Conservation (phyloP, 1,140 invertebrate genomes). For the Panulirus ornatus region DNA sequence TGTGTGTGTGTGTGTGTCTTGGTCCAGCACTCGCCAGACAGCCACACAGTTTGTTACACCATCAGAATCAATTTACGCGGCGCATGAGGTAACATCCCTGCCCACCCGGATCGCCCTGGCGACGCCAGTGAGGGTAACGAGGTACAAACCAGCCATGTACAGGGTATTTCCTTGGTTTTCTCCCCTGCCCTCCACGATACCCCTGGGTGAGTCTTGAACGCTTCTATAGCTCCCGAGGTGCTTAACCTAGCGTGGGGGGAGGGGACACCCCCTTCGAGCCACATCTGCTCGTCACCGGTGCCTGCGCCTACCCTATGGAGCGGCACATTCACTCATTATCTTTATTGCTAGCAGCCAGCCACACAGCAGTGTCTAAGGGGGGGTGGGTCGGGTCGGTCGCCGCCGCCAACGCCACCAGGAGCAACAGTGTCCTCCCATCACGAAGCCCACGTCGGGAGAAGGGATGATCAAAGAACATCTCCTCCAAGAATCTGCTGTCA, state of each 20-base stretch:
- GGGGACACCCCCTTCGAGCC: not conserved
- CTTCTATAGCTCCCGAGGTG: conserved; percentile 6
- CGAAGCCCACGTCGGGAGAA: no score
- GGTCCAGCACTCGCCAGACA: not conserved
- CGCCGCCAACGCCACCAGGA: no score
- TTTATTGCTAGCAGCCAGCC: not conserved
- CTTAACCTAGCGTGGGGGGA: not conserved
- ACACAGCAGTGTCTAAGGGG: no score
- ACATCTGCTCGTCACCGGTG: not conserved
- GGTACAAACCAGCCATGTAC: conserved; percentile 29
- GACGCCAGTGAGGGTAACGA: conserved; percentile 2
- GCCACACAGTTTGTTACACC: not conserved
- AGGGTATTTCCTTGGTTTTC: not conserved
- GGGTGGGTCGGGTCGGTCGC: no score
- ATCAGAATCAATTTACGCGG: conserved; percentile 3
- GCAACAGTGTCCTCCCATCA: no score
- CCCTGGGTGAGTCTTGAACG: conserved; percentile 18
- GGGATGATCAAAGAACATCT: no score
- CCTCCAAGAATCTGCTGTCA: no score
- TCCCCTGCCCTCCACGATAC: not conserved
- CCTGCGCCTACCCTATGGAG: not conserved
- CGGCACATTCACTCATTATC: not conserved
- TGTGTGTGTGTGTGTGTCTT: conserved; percentile 7
- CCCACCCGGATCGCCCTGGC: not conserved
- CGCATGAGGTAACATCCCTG: not conserved